Conservation (phyloP, 2,797 vertebrate genomes). For the Sebastes wilsoni region DNA sequence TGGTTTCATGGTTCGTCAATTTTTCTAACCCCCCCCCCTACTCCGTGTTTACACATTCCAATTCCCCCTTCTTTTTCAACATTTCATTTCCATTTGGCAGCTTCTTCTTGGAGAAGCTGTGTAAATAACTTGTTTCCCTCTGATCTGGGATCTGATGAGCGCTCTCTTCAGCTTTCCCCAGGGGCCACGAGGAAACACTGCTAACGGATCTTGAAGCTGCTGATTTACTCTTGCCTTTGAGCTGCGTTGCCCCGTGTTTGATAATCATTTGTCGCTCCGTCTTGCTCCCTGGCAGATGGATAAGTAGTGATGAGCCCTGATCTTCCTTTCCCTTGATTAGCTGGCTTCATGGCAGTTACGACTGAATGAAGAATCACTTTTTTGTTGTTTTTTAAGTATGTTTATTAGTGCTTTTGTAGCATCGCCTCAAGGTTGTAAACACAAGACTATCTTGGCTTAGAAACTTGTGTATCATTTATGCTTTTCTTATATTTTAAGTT, state of each 20-base stretch:
- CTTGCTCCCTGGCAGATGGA: constrained; percentile 24
- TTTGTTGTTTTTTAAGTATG: background rate
- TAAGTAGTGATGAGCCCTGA: constrained; percentile 8
- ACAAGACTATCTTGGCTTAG: background rate
- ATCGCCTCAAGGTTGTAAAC: background rate
- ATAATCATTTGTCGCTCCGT: constrained; percentile 46
- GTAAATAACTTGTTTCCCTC: constrained; percentile 51
- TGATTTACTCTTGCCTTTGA: constrained; percentile 40
- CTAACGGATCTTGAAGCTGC: constrained; percentile 31
- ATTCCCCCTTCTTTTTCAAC: constrained; percentile 5
- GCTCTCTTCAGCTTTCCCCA: constrained; percentile 28
- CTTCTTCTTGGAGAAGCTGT: constrained; percentile 22
- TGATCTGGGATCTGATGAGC: constrained; percentile 56
- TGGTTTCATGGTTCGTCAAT: background rate
- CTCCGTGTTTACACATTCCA: constrained; percentile 10
- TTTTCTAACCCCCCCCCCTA: background rate
- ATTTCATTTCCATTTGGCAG: constrained; percentile 49
- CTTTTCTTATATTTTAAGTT: background rate
- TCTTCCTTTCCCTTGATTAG: constrained; percentile 22
- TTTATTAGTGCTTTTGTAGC: background rate
- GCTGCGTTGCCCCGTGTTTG: constrained; percentile 8
- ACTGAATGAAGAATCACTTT: background rate
- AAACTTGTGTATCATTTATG: background rate
- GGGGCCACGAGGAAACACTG: constrained; percentile 16
- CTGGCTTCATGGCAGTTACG: background rate